phyloP scores from a whole-genome alignment of 2,888 invertebrate genomes.

The Limenitis camilla region DNA sequence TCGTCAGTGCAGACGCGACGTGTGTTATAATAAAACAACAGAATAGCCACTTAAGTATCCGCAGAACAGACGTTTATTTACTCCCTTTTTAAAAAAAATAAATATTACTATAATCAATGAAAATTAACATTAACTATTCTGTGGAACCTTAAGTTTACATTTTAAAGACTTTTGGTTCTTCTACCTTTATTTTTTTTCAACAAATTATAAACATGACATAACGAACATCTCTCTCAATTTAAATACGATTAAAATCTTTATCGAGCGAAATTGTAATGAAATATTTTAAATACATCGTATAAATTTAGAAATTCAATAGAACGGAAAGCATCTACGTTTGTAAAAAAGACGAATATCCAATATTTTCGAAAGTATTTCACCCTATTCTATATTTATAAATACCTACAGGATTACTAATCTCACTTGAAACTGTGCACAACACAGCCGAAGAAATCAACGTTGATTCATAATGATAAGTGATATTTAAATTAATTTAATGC shows the following conservation, averaged over 20 bases:
- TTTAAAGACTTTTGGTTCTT: too few species aligned
- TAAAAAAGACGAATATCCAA: conserved; percentile 11
- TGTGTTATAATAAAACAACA: too few species aligned
- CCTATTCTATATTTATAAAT: conserved; percentile 16
- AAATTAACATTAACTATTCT: too few species aligned
- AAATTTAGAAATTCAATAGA: conserved; percentile 2
- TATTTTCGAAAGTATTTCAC: neutral
- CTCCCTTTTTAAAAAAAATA: too few species aligned
- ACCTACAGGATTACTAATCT: conserved; percentile 41
- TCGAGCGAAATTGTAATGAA: conserved; percentile 1
- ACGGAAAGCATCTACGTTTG: conserved; percentile 1
- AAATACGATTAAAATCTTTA: neutral
- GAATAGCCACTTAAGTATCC: neutral
- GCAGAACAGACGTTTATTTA: neutral
- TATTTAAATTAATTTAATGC: too few species aligned
- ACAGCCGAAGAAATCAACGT: conserved; percentile 31
- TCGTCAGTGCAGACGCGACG: neutral
- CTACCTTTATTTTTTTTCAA: too few species aligned
- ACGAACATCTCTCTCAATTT: too few species aligned
- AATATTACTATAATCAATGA: too few species aligned
- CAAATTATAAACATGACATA: too few species aligned
- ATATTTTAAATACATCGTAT: neutral
- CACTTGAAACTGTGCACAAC: conserved; percentile 52
- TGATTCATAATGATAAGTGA: too few species aligned
- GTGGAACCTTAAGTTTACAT: too few species aligned